Percentiles rank a stretch among this genome's conserved stretches.
These are phyloP conservation scores for Lapara coniferarum DNA, from an alignment of 2,888 invertebrate genomes.

Conservation along the genomic window DNA sequence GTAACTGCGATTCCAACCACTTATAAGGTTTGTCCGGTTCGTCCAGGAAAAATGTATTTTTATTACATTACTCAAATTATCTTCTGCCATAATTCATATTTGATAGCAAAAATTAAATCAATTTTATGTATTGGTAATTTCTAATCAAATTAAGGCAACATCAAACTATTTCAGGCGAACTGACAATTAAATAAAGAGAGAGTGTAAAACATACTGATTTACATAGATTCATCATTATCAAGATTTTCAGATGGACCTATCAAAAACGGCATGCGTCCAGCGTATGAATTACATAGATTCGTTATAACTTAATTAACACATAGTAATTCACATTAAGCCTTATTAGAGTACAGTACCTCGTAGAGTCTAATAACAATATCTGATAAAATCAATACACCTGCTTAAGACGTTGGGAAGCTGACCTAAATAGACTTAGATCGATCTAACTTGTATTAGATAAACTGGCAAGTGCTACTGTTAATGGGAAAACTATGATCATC, in stretches of 20 bases:
- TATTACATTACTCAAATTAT: background rate
- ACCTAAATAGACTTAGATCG: conserved; percentile 21
- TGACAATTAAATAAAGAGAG: background rate
- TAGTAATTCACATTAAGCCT: background rate
- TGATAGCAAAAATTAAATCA: background rate
- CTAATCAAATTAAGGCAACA: background rate
- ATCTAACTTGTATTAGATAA: conserved; percentile 20
- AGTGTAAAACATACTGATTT: background rate
- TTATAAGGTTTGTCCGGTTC: too few relatives aligned
- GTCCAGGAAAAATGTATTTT: too few relatives aligned
- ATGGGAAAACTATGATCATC: conserved; percentile 12
- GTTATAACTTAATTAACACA: conserved; percentile 3
- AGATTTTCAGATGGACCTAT: too few relatives aligned
- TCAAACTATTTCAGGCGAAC: background rate
- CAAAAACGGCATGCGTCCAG: too few relatives aligned
- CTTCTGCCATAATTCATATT: too few relatives aligned
- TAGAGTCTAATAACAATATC: conserved; percentile 5
- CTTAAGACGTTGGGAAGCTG: conserved; percentile 21
- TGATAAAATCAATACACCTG: conserved; percentile 25
- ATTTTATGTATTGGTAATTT: background rate
- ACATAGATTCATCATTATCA: background rate
- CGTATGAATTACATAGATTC: conserved; percentile 5
- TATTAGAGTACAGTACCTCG: background rate
- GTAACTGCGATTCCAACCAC: background rate
- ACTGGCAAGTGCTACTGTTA: conserved; percentile 1